These are phyloP conservation scores for Parazoanthus darwini DNA, from an alignment of 92 coral and sea anemone genomes.

Conservation along the genomic window DNA sequence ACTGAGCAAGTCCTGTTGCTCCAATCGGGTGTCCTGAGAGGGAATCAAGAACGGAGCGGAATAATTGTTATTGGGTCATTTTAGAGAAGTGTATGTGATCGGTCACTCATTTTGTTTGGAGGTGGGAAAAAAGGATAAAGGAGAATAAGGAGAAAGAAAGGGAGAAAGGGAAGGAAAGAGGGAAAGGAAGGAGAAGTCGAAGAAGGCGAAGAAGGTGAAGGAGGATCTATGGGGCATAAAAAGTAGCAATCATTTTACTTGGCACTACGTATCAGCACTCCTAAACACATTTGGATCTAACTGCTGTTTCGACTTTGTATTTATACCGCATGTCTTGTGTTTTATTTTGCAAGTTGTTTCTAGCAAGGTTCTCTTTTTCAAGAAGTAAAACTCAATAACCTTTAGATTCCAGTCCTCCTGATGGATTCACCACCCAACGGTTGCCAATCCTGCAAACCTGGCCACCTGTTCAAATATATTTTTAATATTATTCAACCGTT, in stretches of 20 bases:
- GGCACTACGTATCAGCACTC: too few species aligned
- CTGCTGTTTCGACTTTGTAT: too few species aligned
- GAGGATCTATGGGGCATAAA: too few species aligned
- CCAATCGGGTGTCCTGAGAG: constrained; percentile 32
- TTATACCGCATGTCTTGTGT: too few species aligned
- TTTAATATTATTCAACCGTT: not conserved
- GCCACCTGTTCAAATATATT: constrained; percentile 55
- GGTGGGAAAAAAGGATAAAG: not conserved
- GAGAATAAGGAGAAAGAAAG: not conserved
- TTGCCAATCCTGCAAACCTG: constrained; percentile 77
- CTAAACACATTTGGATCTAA: too few species aligned
- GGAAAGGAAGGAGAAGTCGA: too few species aligned
- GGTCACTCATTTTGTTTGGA: not conserved
- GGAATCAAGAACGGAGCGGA: not conserved
- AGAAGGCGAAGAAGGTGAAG: too few species aligned
- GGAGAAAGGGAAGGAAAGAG: not conserved
- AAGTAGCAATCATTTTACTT: too few species aligned
- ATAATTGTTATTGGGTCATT: not conserved
- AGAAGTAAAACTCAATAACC: constrained; percentile 46
- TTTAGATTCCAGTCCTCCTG: constrained; percentile 91
- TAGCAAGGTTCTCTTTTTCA: too few species aligned
- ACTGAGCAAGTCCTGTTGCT: constrained; percentile 41
- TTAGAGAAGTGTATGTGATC: not conserved
- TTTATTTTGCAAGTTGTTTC: too few species aligned
- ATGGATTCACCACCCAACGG: constrained; percentile 86